Conservation (phyloP, 1,140 invertebrate species). For the Heterodera schachtii region DNA sequence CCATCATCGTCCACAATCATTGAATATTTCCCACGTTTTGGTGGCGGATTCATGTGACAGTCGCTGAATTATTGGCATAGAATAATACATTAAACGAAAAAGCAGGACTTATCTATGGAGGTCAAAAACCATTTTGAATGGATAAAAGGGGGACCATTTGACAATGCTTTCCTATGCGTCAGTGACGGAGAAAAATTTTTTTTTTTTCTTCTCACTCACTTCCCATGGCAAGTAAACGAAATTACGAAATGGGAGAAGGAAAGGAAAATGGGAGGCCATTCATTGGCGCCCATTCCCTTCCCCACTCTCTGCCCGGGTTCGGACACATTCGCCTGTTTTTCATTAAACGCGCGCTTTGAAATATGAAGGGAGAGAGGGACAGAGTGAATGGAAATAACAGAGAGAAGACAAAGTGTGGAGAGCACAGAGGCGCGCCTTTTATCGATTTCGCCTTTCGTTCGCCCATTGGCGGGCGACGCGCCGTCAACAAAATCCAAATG, state of each 20-base stretch:
- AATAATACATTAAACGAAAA: too few species aligned
- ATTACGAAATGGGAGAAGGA: background rate
- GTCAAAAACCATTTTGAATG: too few species aligned
- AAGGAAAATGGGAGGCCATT: background rate
- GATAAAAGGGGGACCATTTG: too few species aligned
- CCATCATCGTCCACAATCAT: background rate
- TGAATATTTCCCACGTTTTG: background rate
- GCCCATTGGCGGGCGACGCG: too few species aligned
- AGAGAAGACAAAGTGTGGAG: background rate
- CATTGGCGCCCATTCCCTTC: background rate
- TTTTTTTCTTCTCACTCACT: too few species aligned
- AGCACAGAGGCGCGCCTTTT: background rate
- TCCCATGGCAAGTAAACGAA: background rate
- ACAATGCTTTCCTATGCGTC: too few species aligned
- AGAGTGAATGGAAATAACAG: background rate
- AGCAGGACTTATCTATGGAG: too few species aligned
- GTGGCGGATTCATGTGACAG: background rate
- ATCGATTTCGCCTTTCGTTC: background rate
- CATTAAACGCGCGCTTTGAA: background rate
- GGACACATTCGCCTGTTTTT: background rate
- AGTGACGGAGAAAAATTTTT: too few species aligned
- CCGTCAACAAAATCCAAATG: too few species aligned
- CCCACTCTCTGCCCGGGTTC: background rate
- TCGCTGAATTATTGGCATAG: background rate
- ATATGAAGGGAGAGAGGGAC: background rate